phyloP scores from a whole-genome alignment of 2,888 invertebrate species.

The Microchrysa polita region DNA sequence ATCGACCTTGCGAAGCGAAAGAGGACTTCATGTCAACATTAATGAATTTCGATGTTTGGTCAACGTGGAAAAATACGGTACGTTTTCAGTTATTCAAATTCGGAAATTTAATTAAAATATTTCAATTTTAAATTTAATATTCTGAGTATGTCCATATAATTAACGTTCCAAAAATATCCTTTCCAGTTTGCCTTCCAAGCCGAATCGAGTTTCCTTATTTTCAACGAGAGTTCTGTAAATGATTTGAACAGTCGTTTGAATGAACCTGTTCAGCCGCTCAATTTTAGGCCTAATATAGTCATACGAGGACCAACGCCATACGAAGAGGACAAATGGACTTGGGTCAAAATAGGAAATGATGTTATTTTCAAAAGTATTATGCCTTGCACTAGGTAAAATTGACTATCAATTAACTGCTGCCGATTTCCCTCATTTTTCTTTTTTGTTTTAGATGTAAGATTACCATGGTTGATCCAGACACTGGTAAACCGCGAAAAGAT shows the following conservation, averaged over 20 bases:
- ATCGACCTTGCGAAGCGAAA: conserved; percentile 63
- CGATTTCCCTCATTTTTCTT: too few relatives aligned
- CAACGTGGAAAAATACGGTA: conserved; percentile 50
- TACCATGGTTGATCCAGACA: conserved; percentile 75
- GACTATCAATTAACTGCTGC: background rate
- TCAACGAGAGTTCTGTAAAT: conserved; percentile 72
- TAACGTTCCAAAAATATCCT: background rate
- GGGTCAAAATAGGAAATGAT: conserved; percentile 71
- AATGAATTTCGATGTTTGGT: conserved; percentile 55
- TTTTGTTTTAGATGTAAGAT: conserved; percentile 71
- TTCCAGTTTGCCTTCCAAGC: conserved; percentile 72
- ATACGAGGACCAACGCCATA: conserved; percentile 69
- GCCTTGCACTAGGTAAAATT: conserved; percentile 66
- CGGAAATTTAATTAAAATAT: too few relatives aligned
- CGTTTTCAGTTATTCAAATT: conserved; percentile 16
- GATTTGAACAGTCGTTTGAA: conserved; percentile 71
- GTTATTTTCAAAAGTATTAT: conserved; percentile 72
- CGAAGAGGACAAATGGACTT: conserved; percentile 75
- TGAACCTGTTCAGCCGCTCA: conserved; percentile 65
- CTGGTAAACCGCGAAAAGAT: conserved; percentile 69
- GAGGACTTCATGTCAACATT: conserved; percentile 59
- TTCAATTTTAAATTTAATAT: too few relatives aligned
- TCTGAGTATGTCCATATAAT: too few relatives aligned
- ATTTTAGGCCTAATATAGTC: conserved; percentile 76
- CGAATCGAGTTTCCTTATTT: conserved; percentile 71